Evolutionary conservation across 2,113 vertebrate genomes (phyloP).

Genomic region (Cairina moschata): DNA sequence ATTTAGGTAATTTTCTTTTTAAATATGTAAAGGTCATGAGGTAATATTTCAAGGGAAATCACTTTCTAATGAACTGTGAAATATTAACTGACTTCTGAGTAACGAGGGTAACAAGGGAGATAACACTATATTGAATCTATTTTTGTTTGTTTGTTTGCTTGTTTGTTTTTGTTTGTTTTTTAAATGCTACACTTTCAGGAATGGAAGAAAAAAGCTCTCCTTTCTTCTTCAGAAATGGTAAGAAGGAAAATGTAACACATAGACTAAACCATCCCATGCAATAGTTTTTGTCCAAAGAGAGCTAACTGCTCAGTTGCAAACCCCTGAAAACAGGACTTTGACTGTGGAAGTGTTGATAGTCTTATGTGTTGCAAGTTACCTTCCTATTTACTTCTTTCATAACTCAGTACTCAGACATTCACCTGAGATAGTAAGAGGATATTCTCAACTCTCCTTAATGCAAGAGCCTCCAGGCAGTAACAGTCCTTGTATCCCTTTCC

Average conservation of each 20-base stretch:
- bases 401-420: neutral
- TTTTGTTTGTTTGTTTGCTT: too few species aligned
- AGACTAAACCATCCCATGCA: neutral
- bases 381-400: neutral
- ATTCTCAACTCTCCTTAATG: neutral
- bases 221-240: neutral
- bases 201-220: neutral
- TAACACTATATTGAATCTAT: neutral
- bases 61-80: neutral
- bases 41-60: neutral
- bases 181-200: neutral
- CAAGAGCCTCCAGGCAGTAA: neutral
- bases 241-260: neutral
- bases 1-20: neutral
- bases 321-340: neutral
- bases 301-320: neutral
- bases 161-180: too few species aligned
- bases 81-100: neutral
- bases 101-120: neutral
- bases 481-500: neutral
- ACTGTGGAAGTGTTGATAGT: neutral
- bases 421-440: slow-evolving; percentile 18
- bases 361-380: neutral
- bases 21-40: neutral
- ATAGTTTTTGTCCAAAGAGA: neutral